phyloP scores from a whole-genome alignment of 2,113 vertebrate genomes.

The Hymenochirus boettgeri region DNA sequence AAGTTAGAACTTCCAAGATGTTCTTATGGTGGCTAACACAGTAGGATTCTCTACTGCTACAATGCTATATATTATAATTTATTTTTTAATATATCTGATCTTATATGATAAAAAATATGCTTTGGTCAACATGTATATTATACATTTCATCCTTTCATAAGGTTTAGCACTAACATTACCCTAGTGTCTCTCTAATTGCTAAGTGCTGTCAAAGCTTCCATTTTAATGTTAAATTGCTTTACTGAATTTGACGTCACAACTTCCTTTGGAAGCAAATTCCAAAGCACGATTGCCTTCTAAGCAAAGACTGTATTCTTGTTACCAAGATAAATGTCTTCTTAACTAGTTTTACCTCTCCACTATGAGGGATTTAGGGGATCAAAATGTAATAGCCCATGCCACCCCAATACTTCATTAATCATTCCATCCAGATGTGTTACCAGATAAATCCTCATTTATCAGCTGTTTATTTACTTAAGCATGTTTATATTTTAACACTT shows the following conservation, averaged over 20 bases:
- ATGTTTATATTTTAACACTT: not conserved
- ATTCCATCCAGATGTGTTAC: slow-evolving; percentile 2
- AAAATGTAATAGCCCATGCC: not conserved
- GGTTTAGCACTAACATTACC: not conserved
- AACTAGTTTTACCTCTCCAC: not conserved
- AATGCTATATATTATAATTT: too few relatives aligned
- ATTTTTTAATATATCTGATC: too few relatives aligned
- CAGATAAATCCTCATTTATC: not conserved
- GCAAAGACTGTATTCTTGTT: slow-evolving; percentile 18
- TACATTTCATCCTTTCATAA: slow-evolving; percentile 1
- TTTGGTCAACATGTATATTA: too few relatives aligned
- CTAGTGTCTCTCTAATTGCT: slow-evolving; percentile 8
- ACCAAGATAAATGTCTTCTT: slow-evolving; percentile 18
- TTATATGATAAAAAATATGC: too few relatives aligned
- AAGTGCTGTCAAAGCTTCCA: slow-evolving; percentile 24
- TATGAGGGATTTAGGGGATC: not conserved
- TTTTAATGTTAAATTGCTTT: slow-evolving; percentile 21
- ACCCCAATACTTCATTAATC: not conserved
- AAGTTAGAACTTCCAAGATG: too few relatives aligned
- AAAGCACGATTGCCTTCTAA: slow-evolving; percentile 20
- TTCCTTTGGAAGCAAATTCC: slow-evolving; percentile 30
- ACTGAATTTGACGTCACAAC: slow-evolving; percentile 33
- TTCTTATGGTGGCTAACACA: too few relatives aligned
- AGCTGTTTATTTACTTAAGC: not conserved
- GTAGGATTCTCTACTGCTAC: too few relatives aligned